Evolutionary conservation across 1,140 invertebrate species (phyloP).

Genomic region (Drosophila varians): DNA sequence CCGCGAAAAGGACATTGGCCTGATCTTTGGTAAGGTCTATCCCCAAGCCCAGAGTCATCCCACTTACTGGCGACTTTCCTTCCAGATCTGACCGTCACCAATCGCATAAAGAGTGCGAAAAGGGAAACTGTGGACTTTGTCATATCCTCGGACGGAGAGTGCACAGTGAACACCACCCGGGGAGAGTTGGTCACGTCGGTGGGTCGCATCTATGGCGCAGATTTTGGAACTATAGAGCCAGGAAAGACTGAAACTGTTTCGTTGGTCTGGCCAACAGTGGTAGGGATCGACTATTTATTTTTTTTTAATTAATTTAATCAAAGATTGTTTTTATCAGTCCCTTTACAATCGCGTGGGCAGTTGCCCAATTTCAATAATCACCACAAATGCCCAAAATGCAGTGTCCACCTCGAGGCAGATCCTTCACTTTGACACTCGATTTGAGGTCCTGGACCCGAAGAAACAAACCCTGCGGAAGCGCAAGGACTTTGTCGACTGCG

Average conservation of each 20-base stretch:
- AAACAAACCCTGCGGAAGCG: constrained; percentile 39
- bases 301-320: neutral
- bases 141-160: constrained; percentile 50
- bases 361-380: constrained; percentile 60
- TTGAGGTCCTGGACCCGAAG: constrained; percentile 63
- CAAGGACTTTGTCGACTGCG: constrained; percentile 59
- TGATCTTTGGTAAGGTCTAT: constrained; percentile 62
- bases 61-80: neutral
- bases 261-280: constrained; percentile 73
- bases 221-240: constrained; percentile 60
- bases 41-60: fast-evolving
- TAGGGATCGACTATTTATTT: neutral
- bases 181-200: constrained; percentile 42
- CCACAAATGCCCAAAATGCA: constrained; percentile 35
- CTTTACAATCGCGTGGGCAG: constrained; percentile 69
- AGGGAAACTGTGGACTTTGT: constrained; percentile 50
- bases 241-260: constrained; percentile 63
- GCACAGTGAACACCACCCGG: constrained; percentile 52
- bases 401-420: constrained; percentile 34
- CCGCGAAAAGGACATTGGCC: constrained; percentile 58
- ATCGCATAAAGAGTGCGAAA: constrained; percentile 19
- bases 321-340: neutral
- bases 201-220: constrained; percentile 57
- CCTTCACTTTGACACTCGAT: constrained; percentile 67
- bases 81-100: constrained; percentile 61